A percentile compares a stretch with the other conserved stretches of the same genome.
Conservation (phyloP, 2,888 invertebrate species). For the Axea sp. region DNA sequence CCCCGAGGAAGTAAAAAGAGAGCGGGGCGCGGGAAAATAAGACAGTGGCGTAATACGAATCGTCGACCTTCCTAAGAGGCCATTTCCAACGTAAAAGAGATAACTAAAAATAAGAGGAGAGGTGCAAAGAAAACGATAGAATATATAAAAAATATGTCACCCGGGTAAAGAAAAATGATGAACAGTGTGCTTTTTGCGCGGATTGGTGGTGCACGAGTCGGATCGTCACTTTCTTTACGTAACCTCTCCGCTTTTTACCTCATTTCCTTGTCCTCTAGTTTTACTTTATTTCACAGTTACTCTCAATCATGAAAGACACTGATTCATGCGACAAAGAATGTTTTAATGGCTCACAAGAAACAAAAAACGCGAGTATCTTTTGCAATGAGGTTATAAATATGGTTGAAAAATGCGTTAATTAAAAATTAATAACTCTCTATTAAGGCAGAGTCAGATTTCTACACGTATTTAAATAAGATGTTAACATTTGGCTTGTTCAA, state of each 20-base stretch:
- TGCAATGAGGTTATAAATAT: no score
- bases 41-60: constrained; percentile 58
- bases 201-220: constrained; percentile 1
- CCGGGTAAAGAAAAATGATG: constrained; percentile 49
- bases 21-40: constrained; percentile 53
- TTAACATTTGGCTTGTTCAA: no score
- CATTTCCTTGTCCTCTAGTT: constrained; percentile 1
- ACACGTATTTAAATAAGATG: no score
- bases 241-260: neutral
- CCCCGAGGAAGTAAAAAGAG: constrained; percentile 65
- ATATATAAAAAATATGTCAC: constrained; percentile 59
- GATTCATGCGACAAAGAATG: constrained; percentile 38
- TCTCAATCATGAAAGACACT: constrained; percentile 28
- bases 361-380: no score
- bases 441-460: no score
- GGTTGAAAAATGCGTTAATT: no score
- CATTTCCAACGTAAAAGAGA: constrained; percentile 47
- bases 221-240: neutral
- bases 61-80: constrained; percentile 51
- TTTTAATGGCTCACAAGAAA: constrained; percentile 37
- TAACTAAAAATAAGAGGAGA: constrained; percentile 39
- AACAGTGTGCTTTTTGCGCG: constrained; percentile 28
- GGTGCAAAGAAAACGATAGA: constrained; percentile 29
- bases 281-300: constrained; percentile 26
- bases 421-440: no score